These are phyloP conservation scores for Heliconius charithonia DNA, from an alignment of 2,888 invertebrate genomes.

Conservation along the genomic window DNA sequence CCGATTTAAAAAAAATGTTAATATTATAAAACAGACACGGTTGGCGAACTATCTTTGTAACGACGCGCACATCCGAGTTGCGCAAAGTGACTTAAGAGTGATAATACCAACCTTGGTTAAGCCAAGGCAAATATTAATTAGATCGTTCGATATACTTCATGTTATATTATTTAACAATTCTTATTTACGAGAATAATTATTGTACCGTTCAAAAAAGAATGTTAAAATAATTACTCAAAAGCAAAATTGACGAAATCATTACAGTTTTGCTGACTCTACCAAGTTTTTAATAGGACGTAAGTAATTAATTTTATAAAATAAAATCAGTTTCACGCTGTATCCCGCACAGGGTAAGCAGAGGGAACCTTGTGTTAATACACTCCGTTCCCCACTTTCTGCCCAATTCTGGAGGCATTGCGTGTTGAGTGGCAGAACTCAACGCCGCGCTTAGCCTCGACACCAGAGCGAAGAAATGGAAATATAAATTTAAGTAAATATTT, in stretches of 20 bases:
- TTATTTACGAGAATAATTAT: conserved; percentile 18
- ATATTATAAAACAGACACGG: conserved; percentile 39
- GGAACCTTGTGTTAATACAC: too few species aligned
- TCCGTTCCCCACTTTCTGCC: too few species aligned
- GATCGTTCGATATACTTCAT: conserved; percentile 41
- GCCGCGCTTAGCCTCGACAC: too few species aligned
- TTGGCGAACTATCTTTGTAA: conserved; percentile 39
- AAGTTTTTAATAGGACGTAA: background rate
- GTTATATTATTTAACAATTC: conserved; percentile 28
- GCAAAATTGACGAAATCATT: background rate
- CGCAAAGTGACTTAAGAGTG: conserved; percentile 62
- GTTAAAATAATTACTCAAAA: background rate
- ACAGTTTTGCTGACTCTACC: background rate
- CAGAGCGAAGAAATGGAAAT: too few species aligned
- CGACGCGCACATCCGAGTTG: conserved; percentile 72
- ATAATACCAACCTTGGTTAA: conserved; percentile 64
- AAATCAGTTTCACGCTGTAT: too few species aligned
- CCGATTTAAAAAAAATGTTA: background rate
- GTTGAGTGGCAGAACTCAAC: too few species aligned
- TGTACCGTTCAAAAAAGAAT: background rate
- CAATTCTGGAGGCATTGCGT: too few species aligned
- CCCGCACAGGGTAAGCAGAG: too few species aligned
- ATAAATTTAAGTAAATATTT: too few species aligned
- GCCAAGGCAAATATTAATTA: conserved; percentile 63
- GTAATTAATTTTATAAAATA: too few species aligned